These are phyloP conservation scores for Actinia equina DNA, from an alignment of 64 coral and sea anemone species.

Conservation along the genomic window DNA sequence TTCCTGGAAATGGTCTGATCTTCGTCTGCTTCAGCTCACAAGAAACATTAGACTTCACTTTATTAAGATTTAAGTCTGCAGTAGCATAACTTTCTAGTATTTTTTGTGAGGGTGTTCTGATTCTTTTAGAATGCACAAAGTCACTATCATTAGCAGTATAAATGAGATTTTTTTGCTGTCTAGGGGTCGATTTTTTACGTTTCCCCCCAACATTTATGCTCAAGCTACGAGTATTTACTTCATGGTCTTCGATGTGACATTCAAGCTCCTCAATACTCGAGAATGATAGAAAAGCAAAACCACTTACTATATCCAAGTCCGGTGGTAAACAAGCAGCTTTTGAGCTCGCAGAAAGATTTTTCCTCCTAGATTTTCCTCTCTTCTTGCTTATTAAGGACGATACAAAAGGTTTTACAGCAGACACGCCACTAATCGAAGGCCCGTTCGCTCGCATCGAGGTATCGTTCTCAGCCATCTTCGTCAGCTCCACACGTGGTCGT, in stretches of 20 bases:
- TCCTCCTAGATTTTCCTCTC: constrained; percentile 2
- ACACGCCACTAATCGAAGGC: background rate
- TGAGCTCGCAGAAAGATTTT: background rate
- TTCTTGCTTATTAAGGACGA: background rate
- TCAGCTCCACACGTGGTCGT: constrained; percentile 10
- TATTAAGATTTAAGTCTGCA: background rate
- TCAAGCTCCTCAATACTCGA: constrained; percentile 63
- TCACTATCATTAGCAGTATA: background rate
- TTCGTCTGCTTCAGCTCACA: background rate
- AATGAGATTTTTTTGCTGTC: background rate
- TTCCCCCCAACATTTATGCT: constrained; percentile 69
- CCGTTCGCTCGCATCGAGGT: background rate
- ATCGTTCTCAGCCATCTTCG: background rate
- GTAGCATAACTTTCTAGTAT: constrained; percentile 15
- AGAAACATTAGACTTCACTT: background rate
- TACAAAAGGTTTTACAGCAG: background rate
- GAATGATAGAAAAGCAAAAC: constrained; percentile 86
- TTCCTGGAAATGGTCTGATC: constrained; percentile 11
- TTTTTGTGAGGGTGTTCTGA: constrained; percentile 33
- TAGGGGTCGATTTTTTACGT: constrained; percentile 20
- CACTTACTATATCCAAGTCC: constrained; percentile 80
- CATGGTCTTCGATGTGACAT: constrained; percentile 66
- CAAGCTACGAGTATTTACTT: constrained; percentile 48
- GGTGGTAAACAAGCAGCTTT: constrained; percentile 24
- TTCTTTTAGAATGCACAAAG: constrained; percentile 30